These are phyloP conservation scores for Saimiri boliviensis DNA, from an alignment of 2,113 vertebrate species.

Conservation along the genomic window DNA sequence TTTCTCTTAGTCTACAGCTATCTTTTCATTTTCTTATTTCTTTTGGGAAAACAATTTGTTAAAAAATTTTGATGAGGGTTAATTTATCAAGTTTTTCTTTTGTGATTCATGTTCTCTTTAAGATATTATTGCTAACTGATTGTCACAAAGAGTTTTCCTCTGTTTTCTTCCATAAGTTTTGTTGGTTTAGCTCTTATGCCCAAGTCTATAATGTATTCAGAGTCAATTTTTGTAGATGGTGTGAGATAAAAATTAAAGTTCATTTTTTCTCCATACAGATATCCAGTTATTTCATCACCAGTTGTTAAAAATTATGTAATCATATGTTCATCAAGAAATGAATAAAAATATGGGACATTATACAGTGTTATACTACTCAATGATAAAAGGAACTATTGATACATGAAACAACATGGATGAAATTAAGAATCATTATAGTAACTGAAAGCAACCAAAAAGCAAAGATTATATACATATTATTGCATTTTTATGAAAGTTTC, in stretches of 20 bases:
- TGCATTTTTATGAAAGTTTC: neutral
- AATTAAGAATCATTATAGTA: neutral
- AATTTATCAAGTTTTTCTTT: neutral
- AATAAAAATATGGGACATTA: neutral
- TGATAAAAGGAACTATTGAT: neutral
- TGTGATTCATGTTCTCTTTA: neutral
- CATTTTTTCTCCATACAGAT: neutral
- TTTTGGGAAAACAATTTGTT: neutral
- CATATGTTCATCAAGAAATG: neutral
- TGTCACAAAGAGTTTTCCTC: neutral
- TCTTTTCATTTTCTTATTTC: neutral
- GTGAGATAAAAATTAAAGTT: neutral
- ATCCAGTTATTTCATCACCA: neutral
- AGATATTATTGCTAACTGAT: neutral
- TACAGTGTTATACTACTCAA: neutral
- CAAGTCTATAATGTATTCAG: neutral
- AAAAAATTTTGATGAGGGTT: neutral
- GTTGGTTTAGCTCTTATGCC: neutral
- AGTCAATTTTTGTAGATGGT: neutral
- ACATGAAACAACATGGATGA: neutral
- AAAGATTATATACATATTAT: too few relatives aligned
- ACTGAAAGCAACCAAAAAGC: neutral
- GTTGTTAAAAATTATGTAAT: neutral
- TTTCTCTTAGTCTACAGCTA: neutral
- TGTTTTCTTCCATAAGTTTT: neutral